Evolutionary conservation across 1,140 invertebrate species (phyloP), one percentile per base, ranked within the genome.

Genomic region (Fopius arisanus): DNA sequence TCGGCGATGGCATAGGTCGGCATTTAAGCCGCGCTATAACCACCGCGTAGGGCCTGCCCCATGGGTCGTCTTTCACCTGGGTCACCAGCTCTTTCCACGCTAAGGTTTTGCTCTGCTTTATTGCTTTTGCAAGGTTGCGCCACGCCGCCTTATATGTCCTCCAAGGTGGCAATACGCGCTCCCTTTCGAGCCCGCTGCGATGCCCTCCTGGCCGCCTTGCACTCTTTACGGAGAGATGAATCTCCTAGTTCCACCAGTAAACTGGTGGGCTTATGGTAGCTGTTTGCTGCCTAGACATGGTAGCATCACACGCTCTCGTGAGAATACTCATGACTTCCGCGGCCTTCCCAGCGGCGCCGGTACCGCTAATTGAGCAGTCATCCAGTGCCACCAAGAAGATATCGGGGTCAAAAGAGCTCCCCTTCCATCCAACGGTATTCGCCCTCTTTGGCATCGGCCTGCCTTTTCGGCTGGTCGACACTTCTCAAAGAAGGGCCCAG

Each of bases 21-120:
- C 40, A 43, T 3, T 43, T 43, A 3, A 43, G 40, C 12, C 23
- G 29, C 31, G 65, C 63, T 26, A 79, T 72, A 0, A 80, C 78
- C 7, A 78, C 40, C 14, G 65, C 73, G 33, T 82, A 82, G 0
- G 79, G 78, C 19, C 77, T 72, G 0, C 82, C 83, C 82, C 80
- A 84, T 0, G 81, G 80, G 43, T 84, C 81, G 12, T 67, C 51
- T 10, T 81, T 67, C 0, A 85, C 65, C 14, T 69, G 74, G 0
- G 76, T 48, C 0, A 78, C 29, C 6, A 83, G 70, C 7, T 77
- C 77, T 0, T 62, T 54, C 77, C 78, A 75, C 9, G 33, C 29
- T 4, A 59, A 10, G 10, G 29, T 59, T 37, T 73, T 69, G 71
- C 71, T 43, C 16, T 14, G 14, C 28, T 54, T 68, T 4, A 76